Evolutionary conservation across 2,888 invertebrate genomes (phyloP), one percentile per base, ranked within the genome.

Genomic region (Adelognathus sp.): DNA sequence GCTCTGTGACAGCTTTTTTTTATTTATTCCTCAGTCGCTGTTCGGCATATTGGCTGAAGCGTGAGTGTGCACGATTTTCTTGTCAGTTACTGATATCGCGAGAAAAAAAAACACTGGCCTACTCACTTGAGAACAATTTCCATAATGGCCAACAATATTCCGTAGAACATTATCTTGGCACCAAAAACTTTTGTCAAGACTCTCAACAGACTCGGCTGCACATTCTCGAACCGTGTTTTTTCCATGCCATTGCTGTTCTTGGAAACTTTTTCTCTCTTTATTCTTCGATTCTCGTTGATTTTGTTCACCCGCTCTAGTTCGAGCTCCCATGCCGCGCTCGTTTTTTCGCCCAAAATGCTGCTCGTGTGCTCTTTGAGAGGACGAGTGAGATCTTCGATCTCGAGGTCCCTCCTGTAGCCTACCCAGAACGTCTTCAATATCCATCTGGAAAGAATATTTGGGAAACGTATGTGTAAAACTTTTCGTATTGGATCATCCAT

Each of bases 291-390:
- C 9, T 24, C 58, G 11, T 69, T 73, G 3, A 78, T 77, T 52
- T 83, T 84, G 9, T 84, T 83, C 3, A 86, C 82, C 0, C 86
- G 85, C 39, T 84, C 66, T 4, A 86, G 84, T 66, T 95, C 95
- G 39, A 89, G 87, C 16, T 94, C 92, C 96, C 95, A 96, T 70
- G 92, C 92, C 79, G 90, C 92, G 86, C 94, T 93, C 81, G 96
- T 90, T 78, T 93, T 93, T 86, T 95, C 93, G 18, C 96, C 96
- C 87, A 96, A 89, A 56, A 91, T 78, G 88, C 93, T 93, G 1
- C 96, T 96, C 76, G 93, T 93, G 90, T 96, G 96, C 85, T 95
- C 95, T 21, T 93, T 93, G 21, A 96, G 89, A 3, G 95, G 95
- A 81, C 94, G 93, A 82, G 94, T 94, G 2, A 96, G 91, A 89